Evolutionary conservation across 2,113 vertebrate species (phyloP).

Genomic region (Laticauda laticaudata): DNA sequence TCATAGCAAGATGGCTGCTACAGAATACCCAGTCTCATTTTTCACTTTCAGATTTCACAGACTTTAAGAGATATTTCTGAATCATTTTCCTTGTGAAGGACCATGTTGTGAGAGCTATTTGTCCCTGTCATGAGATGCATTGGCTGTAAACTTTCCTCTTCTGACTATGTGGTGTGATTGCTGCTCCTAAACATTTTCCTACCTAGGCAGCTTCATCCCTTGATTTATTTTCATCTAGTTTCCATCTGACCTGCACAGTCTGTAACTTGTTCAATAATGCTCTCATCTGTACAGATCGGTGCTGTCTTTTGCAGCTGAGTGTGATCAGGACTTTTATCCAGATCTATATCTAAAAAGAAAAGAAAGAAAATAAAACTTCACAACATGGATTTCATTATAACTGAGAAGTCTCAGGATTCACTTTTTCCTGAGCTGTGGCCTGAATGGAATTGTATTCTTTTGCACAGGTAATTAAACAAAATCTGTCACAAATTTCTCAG

Average conservation of each 20-base stretch:
- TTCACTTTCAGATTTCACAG: slow-evolving; percentile 33
- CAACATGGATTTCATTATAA: slow-evolving; percentile 26
- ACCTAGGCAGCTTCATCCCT: slow-evolving; percentile 16
- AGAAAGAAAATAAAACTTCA: slow-evolving; percentile 22
- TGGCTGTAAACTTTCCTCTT: slow-evolving; percentile 23
- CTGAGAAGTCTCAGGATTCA: slow-evolving; percentile 34
- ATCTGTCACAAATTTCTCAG: slow-evolving; percentile 18
- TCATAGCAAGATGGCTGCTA: slow-evolving; percentile 38
- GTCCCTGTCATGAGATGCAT: slow-evolving; percentile 32
- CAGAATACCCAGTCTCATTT: slow-evolving; percentile 42
- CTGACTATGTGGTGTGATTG: slow-evolving; percentile 35
- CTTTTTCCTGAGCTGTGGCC: slow-evolving; percentile 40
- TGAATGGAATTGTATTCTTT: slow-evolving; percentile 31
- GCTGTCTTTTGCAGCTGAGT: slow-evolving; percentile 5
- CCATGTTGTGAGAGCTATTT: neutral
- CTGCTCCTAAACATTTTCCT: slow-evolving; percentile 38
- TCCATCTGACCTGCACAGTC: slow-evolving; percentile 37
- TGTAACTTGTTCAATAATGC: slow-evolving; percentile 33
- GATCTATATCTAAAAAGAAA: neutral
- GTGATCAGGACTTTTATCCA: slow-evolving; percentile 30
- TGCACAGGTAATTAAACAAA: slow-evolving; percentile 31
- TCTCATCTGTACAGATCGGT: slow-evolving; percentile 37
- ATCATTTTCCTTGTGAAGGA: slow-evolving; percentile 43
- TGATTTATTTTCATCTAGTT: slow-evolving; percentile 54
- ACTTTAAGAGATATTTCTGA: slow-evolving; percentile 36